A percentile compares a stretch with the other conserved stretches of the same genome.
phyloP scores from a whole-genome alignment of 2,113 vertebrate species.

The Macaca nemestrina region DNA sequence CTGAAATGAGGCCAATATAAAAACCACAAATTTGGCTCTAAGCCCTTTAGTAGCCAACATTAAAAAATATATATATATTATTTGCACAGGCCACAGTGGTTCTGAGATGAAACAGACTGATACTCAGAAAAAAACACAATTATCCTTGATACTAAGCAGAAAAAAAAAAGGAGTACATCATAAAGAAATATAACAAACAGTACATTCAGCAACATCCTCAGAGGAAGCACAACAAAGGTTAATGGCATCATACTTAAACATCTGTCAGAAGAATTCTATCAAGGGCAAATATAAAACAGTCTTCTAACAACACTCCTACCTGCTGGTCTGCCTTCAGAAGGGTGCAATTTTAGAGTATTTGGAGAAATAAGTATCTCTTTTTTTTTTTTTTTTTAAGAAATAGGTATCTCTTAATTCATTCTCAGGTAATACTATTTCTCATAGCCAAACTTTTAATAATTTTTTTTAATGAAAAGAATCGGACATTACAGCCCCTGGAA shows the following conservation, averaged over 20 bases:
- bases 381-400: not conserved
- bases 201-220: conserved; percentile 33
- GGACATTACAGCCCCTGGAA: not conserved
- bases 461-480: conserved; percentile 20
- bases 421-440: not conserved
- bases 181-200: conserved; percentile 5
- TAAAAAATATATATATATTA: not conserved
- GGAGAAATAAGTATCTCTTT: not conserved
- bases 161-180: not conserved
- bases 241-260: not conserved
- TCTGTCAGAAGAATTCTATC: not conserved
- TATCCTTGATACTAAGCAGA: not conserved
- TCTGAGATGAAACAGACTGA: not conserved
- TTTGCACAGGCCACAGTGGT: not conserved
- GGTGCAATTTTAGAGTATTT: not conserved
- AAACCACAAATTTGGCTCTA: conserved; percentile 48
- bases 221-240: not conserved
- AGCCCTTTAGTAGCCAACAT: not conserved
- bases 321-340: not conserved
- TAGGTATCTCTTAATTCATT: not conserved
- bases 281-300: not conserved
- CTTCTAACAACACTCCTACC: not conserved
- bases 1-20: conserved; percentile 37
- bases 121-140: conserved; percentile 15
- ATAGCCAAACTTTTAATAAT: not conserved